phyloP scores from a whole-genome alignment of 2,113 vertebrate species.

The Charina bottae region DNA sequence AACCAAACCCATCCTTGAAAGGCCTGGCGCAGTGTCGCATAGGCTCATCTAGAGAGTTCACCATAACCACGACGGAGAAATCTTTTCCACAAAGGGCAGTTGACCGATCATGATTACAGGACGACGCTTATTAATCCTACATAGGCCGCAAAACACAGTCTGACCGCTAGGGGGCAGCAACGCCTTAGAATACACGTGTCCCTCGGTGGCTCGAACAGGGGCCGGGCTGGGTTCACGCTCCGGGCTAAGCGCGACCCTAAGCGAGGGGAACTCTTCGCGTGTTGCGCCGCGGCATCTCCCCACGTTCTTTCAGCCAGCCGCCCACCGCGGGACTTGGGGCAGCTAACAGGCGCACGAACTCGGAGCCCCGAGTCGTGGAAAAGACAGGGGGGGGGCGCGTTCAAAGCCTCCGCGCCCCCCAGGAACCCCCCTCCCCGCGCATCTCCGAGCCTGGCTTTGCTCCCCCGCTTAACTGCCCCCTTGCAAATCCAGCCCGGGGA shows the following conservation, averaged over 20 bases:
- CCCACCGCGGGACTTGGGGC: neutral
- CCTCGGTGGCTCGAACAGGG: neutral
- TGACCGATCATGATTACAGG: neutral
- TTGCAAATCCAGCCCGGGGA: too few relatives aligned
- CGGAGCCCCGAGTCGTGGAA: neutral
- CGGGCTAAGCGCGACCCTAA: too few relatives aligned
- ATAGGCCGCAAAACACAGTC: neutral
- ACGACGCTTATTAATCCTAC: neutral
- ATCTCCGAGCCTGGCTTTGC: neutral
- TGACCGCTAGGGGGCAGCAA: neutral
- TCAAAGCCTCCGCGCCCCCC: neutral
- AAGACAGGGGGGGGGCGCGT: neutral
- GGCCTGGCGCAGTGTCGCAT: too few relatives aligned
- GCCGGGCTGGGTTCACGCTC: neutral
- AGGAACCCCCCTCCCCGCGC: fast-evolving
- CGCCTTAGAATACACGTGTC: neutral
- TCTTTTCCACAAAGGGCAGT: too few relatives aligned
- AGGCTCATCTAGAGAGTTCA: too few relatives aligned
- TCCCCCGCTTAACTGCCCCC: too few relatives aligned
- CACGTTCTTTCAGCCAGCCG: neutral
- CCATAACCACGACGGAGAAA: too few relatives aligned
- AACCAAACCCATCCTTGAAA: too few relatives aligned
- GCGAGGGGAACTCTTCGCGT: neutral
- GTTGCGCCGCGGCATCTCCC: neutral
- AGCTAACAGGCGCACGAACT: too few relatives aligned